Evolutionary conservation across 2,113 vertebrate species (phyloP).

Genomic region (Vidua chalybeata): DNA sequence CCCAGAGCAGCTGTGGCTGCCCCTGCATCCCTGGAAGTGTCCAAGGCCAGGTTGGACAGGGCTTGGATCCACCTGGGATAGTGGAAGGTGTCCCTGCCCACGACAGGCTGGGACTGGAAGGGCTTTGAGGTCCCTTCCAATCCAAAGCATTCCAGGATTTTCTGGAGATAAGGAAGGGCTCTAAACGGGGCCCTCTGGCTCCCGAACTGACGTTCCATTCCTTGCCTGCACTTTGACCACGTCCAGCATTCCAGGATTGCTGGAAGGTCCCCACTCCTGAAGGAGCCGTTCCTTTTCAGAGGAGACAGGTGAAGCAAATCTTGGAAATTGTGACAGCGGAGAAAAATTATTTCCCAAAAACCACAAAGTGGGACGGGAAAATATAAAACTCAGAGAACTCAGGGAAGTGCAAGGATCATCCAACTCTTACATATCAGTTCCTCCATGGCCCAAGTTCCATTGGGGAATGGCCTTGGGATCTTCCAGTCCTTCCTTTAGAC

Average conservation of each 20-base stretch:
- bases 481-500: not conserved
- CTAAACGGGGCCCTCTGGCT: not conserved
- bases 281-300: not conserved
- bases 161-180: not conserved
- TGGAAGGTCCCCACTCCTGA: not conserved
- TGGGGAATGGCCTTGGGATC: not conserved
- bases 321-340: accelerated
- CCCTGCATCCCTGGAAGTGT: not conserved
- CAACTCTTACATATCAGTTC: accelerated
- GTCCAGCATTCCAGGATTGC: not conserved
- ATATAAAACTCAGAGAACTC: not conserved
- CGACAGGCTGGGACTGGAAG: not conserved
- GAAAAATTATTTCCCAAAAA: not conserved
- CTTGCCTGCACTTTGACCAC: accelerated
- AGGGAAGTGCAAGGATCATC: not conserved
- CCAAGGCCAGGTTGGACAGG: not conserved
- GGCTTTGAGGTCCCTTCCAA: not conserved
- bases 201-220: accelerated
- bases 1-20: not conserved
- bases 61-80: not conserved
- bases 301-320: not conserved
- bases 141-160: not conserved
- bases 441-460: not conserved
- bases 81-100: not conserved
- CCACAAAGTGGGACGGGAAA: not conserved